Conservation (phyloP, 1,140 invertebrate species). For the Drosophila prosaltans region DNA sequence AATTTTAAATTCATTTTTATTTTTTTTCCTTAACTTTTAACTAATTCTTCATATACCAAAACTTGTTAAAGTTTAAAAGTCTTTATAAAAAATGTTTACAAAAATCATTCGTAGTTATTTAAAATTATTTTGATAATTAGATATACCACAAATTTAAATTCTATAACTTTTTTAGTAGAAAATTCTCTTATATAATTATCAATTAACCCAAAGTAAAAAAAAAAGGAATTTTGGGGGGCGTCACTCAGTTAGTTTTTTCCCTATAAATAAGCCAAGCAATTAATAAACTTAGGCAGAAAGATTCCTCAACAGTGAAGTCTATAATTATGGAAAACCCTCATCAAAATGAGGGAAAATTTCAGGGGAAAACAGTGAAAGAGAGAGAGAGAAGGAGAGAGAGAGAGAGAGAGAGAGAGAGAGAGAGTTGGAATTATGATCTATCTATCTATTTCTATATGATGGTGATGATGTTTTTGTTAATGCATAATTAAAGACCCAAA, state of each 20-base stretch:
- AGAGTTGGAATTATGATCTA: constrained; percentile 14
- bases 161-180: too few relatives aligned
- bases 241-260: constrained; percentile 65
- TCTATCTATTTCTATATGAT: neutral
- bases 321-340: constrained; percentile 70
- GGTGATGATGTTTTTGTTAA: constrained; percentile 43
- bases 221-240: constrained; percentile 41
- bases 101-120: too few relatives aligned
- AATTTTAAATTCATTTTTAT: too few relatives aligned
- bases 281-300: constrained; percentile 34
- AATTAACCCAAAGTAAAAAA: constrained; percentile 9
- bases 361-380: neutral
- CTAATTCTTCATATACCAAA: too few relatives aligned
- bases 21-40: too few relatives aligned
- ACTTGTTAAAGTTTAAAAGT: too few relatives aligned
- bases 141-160: too few relatives aligned
- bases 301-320: constrained; percentile 27
- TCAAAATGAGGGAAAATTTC: constrained; percentile 44
- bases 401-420: neutral
- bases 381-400: neutral
- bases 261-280: constrained; percentile 65
- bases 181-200: constrained; percentile 1
- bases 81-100: too few relatives aligned
- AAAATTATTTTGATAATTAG: too few relatives aligned
- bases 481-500: constrained; percentile 55